Evolutionary conservation across 2,113 vertebrate genomes (phyloP).

Genomic region (Delphinapterus leucas): DNA sequence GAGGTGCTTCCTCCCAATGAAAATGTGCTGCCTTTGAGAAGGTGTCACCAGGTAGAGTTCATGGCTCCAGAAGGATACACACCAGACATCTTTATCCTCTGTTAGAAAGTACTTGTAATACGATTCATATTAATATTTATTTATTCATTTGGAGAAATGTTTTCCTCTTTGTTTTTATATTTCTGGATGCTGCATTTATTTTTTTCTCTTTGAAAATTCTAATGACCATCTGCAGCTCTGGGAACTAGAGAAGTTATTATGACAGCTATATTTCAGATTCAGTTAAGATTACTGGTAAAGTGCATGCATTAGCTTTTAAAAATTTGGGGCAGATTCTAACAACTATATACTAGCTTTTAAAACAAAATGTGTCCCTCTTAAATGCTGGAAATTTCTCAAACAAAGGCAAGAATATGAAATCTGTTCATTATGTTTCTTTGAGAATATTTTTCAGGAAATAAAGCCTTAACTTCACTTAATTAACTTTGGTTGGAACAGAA

Average conservation of each 20-base stretch:
- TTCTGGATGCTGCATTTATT: slow-evolving; percentile 57
- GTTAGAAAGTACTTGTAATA: neutral
- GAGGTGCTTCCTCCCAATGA: neutral
- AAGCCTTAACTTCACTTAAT: slow-evolving; percentile 42
- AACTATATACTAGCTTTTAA: slow-evolving; percentile 71
- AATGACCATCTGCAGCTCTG: slow-evolving; percentile 67
- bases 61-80: neutral
- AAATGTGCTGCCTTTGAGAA: neutral
- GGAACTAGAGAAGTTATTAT: slow-evolving; percentile 67
- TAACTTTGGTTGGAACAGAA: slow-evolving; percentile 39
- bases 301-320: slow-evolving; percentile 77
- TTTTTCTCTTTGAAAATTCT: slow-evolving; percentile 64
- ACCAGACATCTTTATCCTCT: neutral
- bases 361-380: slow-evolving; percentile 66
- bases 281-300: slow-evolving; percentile 63
- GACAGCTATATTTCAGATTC: slow-evolving; percentile 67
- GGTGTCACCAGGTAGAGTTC: neutral
- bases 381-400: slow-evolving; percentile 65
- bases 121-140: slow-evolving; percentile 63
- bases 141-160: slow-evolving; percentile 61
- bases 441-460: slow-evolving; percentile 47
- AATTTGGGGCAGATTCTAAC: slow-evolving; percentile 59
- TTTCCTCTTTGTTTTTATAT: slow-evolving; percentile 68
- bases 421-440: slow-evolving; percentile 50
- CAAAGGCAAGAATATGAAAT: slow-evolving; percentile 64